A percentile compares a stretch with the other conserved stretches of the same genome.
Evolutionary conservation across 2,888 invertebrate species (phyloP).

Genomic region (Marronus borbonicus): DNA sequence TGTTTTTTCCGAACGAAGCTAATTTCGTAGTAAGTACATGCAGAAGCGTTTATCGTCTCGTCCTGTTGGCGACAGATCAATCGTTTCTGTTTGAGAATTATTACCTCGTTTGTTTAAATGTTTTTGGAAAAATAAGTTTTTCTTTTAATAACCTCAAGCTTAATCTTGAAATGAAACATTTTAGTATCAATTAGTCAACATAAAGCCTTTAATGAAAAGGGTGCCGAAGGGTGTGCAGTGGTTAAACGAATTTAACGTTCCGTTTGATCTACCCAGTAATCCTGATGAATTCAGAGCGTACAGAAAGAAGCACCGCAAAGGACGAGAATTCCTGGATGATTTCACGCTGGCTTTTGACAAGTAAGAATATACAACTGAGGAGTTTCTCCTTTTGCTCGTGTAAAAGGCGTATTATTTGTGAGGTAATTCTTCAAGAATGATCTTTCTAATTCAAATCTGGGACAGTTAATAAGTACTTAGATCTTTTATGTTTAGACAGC

Average conservation of each 20-base stretch:
- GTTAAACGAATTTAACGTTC: slow-evolving; percentile 42
- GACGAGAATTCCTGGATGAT: background rate
- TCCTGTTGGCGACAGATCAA: too few species aligned
- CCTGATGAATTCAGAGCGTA: slow-evolving; percentile 14
- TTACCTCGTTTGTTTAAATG: too few species aligned
- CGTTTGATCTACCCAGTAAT: slow-evolving; percentile 38
- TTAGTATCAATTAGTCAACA: slow-evolving; percentile 42
- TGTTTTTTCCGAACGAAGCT: slow-evolving; percentile 72
- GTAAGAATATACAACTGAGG: background rate
- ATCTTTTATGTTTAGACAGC: too few species aligned
- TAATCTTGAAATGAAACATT: background rate
- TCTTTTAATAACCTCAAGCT: too few species aligned
- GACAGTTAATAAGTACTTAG: too few species aligned
- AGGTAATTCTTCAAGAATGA: too few species aligned
- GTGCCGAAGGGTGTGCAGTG: slow-evolving; percentile 46
- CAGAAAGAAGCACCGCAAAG: slow-evolving; percentile 14
- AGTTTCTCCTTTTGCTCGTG: too few species aligned
- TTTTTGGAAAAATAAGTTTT: too few species aligned
- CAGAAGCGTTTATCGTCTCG: too few species aligned
- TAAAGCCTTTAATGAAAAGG: slow-evolving; percentile 45
- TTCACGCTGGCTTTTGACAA: background rate
- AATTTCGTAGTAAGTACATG: slow-evolving; percentile 64
- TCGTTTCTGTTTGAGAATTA: too few species aligned
- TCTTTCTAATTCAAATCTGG: too few species aligned
- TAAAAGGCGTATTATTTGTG: too few species aligned